A percentile compares a stretch with the other conserved stretches of the same genome.
These are phyloP conservation scores for Mylabris sibirica DNA, from an alignment of 2,888 invertebrate genomes.

Conservation along the genomic window DNA sequence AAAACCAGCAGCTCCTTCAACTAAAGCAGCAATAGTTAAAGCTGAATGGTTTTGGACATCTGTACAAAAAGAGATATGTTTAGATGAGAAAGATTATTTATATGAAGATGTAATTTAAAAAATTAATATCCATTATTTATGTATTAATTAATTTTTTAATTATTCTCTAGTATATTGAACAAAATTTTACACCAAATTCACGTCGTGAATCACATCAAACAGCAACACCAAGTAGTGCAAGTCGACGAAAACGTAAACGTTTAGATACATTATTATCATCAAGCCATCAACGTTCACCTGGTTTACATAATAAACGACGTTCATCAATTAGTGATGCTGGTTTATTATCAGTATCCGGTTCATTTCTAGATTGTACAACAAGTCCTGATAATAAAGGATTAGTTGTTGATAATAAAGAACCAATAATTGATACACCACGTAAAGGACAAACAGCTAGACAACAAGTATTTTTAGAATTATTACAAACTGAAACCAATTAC, in stretches of 20 bases:
- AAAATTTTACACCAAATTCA: conserved; percentile 62
- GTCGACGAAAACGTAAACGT: conserved; percentile 83
- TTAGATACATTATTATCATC: conserved; percentile 68
- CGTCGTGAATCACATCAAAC: conserved; percentile 67
- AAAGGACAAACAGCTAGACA: conserved; percentile 79
- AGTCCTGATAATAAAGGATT: conserved; percentile 75
- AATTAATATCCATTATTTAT: conserved; percentile 8
- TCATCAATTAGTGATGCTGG: conserved; percentile 89
- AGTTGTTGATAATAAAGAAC: conserved; percentile 61
- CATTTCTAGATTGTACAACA: conserved; percentile 87
- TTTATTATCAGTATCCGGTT: conserved; percentile 83
- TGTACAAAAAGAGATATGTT: conserved; percentile 93
- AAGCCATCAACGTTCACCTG: conserved; percentile 65
- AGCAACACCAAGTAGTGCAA: conserved; percentile 62
- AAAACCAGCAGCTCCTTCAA: conserved; percentile 65
- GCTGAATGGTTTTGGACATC: conserved; percentile 99
- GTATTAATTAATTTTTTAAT: conserved; percentile 1
- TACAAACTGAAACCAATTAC: conserved; percentile 97
- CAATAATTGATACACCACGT: conserved; percentile 68
- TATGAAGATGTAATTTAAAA: conserved; percentile 79
- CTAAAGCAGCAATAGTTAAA: conserved; percentile 79
- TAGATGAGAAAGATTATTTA: conserved; percentile 88
- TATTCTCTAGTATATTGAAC: conserved; percentile 64
- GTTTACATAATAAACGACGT: conserved; percentile 75
- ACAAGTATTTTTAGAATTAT: conserved; percentile 88